phyloP scores from a whole-genome alignment of 2,113 vertebrate species.

The Bungarus multicinctus region DNA sequence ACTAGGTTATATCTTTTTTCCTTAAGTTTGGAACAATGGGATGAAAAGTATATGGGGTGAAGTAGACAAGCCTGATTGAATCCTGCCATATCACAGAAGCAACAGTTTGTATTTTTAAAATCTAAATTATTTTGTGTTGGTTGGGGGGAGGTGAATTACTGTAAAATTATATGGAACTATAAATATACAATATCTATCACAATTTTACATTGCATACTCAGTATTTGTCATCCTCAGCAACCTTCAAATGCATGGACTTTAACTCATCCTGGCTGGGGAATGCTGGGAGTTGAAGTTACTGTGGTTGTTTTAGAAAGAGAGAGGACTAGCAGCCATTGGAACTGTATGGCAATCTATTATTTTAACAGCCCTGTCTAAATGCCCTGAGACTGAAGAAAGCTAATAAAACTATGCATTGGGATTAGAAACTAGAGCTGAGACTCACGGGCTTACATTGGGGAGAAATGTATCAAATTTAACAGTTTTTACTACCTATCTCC shows the following conservation, averaged over 20 bases:
- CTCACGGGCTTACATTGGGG: background rate
- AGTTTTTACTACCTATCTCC: background rate
- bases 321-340: background rate
- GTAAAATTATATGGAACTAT: background rate
- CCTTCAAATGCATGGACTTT: background rate
- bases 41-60: background rate
- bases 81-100: background rate
- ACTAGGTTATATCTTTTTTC: background rate
- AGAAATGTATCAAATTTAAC: background rate
- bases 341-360: background rate
- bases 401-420: background rate
- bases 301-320: background rate
- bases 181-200: background rate
- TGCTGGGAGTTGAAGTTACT: background rate
- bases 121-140: background rate
- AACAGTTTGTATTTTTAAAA: background rate
- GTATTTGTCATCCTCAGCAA: background rate
- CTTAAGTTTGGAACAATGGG: background rate
- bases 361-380: background rate
- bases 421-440: background rate
- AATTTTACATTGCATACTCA: background rate
- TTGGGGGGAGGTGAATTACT: background rate
- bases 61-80: background rate
- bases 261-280: background rate
- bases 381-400: background rate